phyloP scores from a whole-genome alignment of 2,797 vertebrate species.

The Oreortyx pictus region DNA sequence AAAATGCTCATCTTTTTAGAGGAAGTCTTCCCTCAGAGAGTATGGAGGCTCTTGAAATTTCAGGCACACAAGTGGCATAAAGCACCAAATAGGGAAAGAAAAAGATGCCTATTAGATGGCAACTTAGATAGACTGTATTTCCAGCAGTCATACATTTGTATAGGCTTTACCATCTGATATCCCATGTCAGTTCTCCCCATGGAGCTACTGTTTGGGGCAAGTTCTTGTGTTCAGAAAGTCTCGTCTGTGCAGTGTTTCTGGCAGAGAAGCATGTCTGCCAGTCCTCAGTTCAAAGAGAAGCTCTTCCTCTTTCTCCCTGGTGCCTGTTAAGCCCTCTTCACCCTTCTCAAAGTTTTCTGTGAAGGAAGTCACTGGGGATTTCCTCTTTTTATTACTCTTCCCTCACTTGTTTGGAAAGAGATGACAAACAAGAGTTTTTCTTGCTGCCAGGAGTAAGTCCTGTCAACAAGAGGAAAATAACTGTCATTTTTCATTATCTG shows the following conservation, averaged over 20 bases:
- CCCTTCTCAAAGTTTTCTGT: background rate
- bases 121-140: background rate
- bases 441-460: background rate
- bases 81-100: background rate
- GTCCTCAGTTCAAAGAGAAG: background rate
- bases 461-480: conserved; percentile 7
- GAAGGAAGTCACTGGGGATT: background rate
- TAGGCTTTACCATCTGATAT: background rate
- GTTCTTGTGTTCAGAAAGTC: background rate
- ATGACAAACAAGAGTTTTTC: background rate
- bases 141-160: background rate
- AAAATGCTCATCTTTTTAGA: background rate
- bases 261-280: background rate
- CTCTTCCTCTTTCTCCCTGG: background rate
- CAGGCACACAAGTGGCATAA: background rate
- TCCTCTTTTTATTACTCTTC: conserved; percentile 3
- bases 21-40: background rate
- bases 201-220: background rate
- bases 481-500: background rate
- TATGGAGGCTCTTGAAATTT: background rate
- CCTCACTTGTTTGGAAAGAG: background rate
- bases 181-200: background rate
- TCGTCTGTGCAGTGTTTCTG: background rate
- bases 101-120: background rate
- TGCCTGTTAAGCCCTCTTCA: background rate